Evolutionary conservation across 2,797 vertebrate species (phyloP), one percentile per base, ranked within the genome.

Genomic region (Natrix natrix): DNA sequence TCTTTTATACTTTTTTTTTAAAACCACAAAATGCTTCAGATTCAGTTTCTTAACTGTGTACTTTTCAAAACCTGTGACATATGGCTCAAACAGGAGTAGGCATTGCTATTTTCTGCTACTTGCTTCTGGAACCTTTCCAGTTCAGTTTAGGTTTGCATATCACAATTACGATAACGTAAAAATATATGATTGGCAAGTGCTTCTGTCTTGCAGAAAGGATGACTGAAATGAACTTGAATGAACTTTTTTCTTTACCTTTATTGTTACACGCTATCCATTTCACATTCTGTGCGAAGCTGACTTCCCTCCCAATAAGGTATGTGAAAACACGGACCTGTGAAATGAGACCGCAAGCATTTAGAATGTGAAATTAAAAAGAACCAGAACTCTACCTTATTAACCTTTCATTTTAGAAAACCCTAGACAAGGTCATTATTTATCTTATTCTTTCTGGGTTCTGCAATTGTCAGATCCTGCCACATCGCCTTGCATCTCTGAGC

Each of bases 261-360:
- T 99, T 99, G 96, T 98, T 99, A 98, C 99, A 99, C 28, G 99
- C 99, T 0, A 99, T 99, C 99, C 99, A 99, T 96, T 99, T 99
- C 87, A 99, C 98, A 0, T 98, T 98, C 5, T 98, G 98, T 24
- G 98, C 99, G 94, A 99, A 99, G 0, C 98, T 99, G 97, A 99
- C 98, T 95, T 99, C 99, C 91, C 98, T 98, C 66, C 99, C 99
- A 66, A 99, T 99, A 93, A 99, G 98, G 95, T 99, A 99, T 0
- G 99, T 99, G 97, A 99, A 99, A 91, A 99, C 98, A 8, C 99
- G 98, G 37, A 99, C 99, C 99, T 99, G 95, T n/a, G 12, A 54
- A 69, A 57, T 11, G 14, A 6, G 93, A 88, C 87, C 0, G 0
- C 28, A 83, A 28, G 56, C 12, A 14, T 16, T 54, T 91, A 56